These are phyloP conservation scores for Molossus alvarezi DNA, from an alignment of 2,797 vertebrate species.

Conservation along the genomic window DNA sequence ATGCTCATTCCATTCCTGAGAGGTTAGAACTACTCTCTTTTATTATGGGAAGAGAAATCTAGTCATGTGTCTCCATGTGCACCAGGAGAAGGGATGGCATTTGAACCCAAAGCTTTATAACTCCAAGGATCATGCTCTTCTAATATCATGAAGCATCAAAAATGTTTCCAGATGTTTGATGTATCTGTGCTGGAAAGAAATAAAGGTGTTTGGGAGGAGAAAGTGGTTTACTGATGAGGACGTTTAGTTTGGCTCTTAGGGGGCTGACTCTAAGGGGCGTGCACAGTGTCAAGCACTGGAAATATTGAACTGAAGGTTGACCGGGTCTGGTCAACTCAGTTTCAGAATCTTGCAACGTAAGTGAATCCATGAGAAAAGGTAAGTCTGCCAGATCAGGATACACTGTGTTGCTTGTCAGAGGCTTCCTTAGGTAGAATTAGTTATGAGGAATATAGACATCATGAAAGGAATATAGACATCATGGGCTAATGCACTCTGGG, in stretches of 20 bases:
- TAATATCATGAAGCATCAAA: not conserved
- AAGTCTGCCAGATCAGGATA: not conserved
- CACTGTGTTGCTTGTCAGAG: not conserved
- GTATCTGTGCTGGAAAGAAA: not conserved
- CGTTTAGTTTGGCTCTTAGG: not conserved
- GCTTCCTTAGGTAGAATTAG: not conserved
- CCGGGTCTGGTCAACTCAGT: not conserved
- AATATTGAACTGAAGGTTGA: not conserved
- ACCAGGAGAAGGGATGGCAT: not conserved
- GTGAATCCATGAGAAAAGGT: not conserved
- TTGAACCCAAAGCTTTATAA: not conserved
- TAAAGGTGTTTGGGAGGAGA: not conserved
- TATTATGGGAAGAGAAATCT: not conserved
- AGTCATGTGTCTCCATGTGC: not conserved
- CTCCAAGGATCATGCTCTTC: not conserved
- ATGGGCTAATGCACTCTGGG: not conserved
- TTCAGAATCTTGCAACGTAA: not conserved
- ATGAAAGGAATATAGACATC: not conserved
- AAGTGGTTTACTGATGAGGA: not conserved
- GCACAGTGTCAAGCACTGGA: not conserved
- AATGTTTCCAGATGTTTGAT: not conserved
- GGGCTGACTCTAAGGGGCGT: not conserved
- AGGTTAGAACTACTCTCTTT: not conserved
- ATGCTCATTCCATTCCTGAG: slow-evolving; percentile 45
- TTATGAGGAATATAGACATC: not conserved